Conservation (phyloP, 2,113 vertebrate genomes). For the Cynoglossus semilaevis region DNA sequence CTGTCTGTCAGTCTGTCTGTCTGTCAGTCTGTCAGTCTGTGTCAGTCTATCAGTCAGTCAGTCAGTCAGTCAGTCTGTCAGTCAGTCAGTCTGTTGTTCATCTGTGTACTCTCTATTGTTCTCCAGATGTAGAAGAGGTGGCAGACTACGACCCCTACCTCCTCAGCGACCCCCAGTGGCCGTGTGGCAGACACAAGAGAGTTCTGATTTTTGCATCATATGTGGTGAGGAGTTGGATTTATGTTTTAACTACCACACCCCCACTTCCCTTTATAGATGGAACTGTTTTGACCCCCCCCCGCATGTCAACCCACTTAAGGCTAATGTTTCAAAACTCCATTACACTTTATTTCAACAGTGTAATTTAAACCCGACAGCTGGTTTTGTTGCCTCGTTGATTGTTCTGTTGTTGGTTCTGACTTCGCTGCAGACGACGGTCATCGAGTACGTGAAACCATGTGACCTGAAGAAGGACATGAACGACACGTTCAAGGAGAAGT, state of each 20-base stretch:
- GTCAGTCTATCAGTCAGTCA: not conserved
- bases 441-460: conserved; percentile 95
- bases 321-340: too few species aligned
- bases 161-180: conserved; percentile 96
- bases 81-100: too few species aligned
- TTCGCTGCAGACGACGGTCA: conserved; percentile 87
- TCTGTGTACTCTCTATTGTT: not conserved
- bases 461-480: conserved; percentile 99
- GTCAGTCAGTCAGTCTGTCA: not conserved
- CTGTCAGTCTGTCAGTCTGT: not conserved
- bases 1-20: not conserved
- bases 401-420: too few species aligned
- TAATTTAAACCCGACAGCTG: too few species aligned
- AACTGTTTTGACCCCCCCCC: not conserved
- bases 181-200: conserved; percentile 95
- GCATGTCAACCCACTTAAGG: too few species aligned
- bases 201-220: conserved; percentile 97
- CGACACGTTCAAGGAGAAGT: conserved; percentile 94
- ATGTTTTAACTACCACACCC: not conserved
- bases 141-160: conserved; percentile 91
- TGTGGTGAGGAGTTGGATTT: conserved; percentile 80
- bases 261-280: too few species aligned
- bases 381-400: too few species aligned
- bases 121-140: conserved; percentile 79
- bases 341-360: too few species aligned